Evolutionary conservation across 2,113 vertebrate genomes (phyloP), one percentile per base, ranked within the genome.

Genomic region (Callipepla californica): DNA sequence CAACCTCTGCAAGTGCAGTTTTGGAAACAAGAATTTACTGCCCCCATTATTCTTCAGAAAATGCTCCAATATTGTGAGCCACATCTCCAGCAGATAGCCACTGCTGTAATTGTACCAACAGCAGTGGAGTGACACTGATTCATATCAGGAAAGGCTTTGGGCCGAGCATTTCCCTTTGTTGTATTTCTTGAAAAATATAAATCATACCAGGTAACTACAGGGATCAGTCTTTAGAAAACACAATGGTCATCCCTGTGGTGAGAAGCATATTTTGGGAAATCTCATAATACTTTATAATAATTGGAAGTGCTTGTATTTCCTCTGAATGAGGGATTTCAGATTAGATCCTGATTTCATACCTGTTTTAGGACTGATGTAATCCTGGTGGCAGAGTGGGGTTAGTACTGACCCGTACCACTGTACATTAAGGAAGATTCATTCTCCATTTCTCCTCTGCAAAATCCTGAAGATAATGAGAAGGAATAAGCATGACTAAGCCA

Each of bases 301-400:
- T 94, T 94, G 86, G 91, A 96, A 94, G 85, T 82, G 90, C 89
- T 96, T 55, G n/a, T 79, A 82, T 90, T 97, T 97, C 96, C 92
- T 96, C 62, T 82, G 89, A 89, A 70, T 61, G 88, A 65, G 58
- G 91, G 86, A 92, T 94, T 96, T 91, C 75, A 90, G 85, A 88
- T 85, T 57, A 81, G 76, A 79, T 84, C 87, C 80, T 96, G 94
- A 94, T 88, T 92, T 95, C 93, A 93, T 94, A 88, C 69, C 78
- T 93, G 58, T 81, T 96, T 94, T 81, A 70, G 84, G 86, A 73
- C 77, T 78, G 90, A 42, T 68, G 76, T 88, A 84, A 94, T 94
- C 76, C 73, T 94, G 87, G 48, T 78, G 66, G 66, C 65, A 28
- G 73, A 23, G 38, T 80, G 51, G 68, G 83, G 65, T 50, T 80